Percentiles rank a stretch among this genome's conserved stretches.
These are phyloP conservation scores for Spatulosminthurus flaviceps DNA, from an alignment of 2,888 invertebrate genomes.

Conservation along the genomic window DNA sequence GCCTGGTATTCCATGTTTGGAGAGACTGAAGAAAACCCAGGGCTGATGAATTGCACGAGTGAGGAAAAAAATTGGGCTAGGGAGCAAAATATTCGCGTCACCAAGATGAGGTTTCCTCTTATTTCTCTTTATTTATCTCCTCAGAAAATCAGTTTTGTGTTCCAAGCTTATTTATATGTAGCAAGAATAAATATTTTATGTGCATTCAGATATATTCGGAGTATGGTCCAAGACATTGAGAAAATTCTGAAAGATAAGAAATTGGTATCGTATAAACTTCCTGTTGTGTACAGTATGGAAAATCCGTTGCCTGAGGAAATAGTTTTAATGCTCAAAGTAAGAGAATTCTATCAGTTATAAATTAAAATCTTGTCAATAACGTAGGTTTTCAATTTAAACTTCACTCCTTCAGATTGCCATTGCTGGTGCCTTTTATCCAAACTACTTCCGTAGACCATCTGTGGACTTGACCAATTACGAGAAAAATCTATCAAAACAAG, in stretches of 20 bases:
- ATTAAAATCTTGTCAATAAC: no score
- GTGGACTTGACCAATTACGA: slow-evolving; percentile 72
- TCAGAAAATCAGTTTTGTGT: no score
- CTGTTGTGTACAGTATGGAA: neutral
- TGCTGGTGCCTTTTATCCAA: slow-evolving; percentile 91
- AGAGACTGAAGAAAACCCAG: neutral
- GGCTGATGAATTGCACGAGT: neutral
- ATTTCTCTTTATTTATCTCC: neutral
- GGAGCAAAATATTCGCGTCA: slow-evolving; percentile 52
- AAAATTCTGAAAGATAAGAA: slow-evolving; percentile 72
- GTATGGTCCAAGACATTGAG: slow-evolving; percentile 77
- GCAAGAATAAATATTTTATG: neutral
- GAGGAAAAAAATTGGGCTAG: slow-evolving; percentile 53
- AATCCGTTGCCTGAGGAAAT: slow-evolving; percentile 50
- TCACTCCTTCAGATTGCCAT: slow-evolving; percentile 72
- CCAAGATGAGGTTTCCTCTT: slow-evolving; percentile 52
- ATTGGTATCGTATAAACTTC: slow-evolving; percentile 66
- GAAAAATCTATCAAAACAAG: slow-evolving; percentile 72
- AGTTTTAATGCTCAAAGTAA: slow-evolving; percentile 57
- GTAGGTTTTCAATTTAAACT: neutral
- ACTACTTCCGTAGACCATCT: slow-evolving; percentile 78
- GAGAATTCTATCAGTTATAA: no score
- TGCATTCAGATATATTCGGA: slow-evolving; percentile 73
- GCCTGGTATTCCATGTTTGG: slow-evolving; percentile 5
- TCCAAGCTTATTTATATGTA: neutral